A percentile compares a stretch with the other conserved stretches of the same genome.
Conservation (phyloP, 2,797 vertebrate species). For the Acanthurus lineatus region DNA sequence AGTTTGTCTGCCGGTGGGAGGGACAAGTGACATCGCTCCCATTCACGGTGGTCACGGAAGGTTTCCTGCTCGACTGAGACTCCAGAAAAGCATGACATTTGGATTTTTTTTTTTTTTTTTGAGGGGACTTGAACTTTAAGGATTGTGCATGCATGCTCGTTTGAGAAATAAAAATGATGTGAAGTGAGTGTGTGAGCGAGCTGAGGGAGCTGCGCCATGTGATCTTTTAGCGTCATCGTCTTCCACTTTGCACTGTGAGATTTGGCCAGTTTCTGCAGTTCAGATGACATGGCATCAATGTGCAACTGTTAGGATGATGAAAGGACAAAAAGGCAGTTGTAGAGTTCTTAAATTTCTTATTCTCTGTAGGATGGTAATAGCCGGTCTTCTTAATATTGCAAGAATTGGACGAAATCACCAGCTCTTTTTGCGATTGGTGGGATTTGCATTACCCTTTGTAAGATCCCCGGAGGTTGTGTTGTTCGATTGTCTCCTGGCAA, state of each 20-base stretch:
- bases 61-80: conserved; percentile 58
- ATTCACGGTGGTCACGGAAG: conserved; percentile 52
- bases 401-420: conserved; percentile 4
- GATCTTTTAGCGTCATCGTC: conserved; percentile 31
- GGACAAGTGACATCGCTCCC: conserved; percentile 55
- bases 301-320: not conserved
- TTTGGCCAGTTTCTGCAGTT: not conserved
- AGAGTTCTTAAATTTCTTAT: not conserved
- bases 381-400: not conserved
- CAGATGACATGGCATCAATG: not conserved
- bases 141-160: conserved; percentile 66
- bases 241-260: conserved; percentile 17
- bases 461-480: conserved; percentile 14
- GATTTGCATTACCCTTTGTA: conserved; percentile 21
- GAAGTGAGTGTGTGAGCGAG: conserved; percentile 52
- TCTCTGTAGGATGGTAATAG: not conserved
- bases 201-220: conserved; percentile 36
- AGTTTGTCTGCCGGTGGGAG: conserved; percentile 52
- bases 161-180: conserved; percentile 72
- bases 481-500: conserved; percentile 49
- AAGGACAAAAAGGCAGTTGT: not conserved
- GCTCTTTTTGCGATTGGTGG: not conserved
- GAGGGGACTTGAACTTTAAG: conserved; percentile 72
- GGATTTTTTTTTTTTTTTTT: conserved; percentile 63
- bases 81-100: conserved; percentile 69